Evolutionary conservation across 2,797 vertebrate genomes (phyloP).

Genomic region (Typhlichthys subterraneus): DNA sequence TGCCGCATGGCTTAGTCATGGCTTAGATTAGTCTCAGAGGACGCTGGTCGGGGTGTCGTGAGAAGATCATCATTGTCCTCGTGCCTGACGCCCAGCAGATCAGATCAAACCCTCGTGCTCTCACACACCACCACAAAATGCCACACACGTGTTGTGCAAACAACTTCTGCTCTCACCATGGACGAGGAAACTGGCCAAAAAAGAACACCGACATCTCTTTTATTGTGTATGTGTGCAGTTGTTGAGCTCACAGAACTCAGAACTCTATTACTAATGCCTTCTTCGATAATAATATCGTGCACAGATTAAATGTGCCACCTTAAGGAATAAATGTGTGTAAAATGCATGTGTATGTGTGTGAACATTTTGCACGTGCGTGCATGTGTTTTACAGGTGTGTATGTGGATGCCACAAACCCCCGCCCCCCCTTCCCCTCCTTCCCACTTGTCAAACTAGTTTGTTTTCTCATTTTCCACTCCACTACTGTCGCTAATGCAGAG

Average conservation of each 20-base stretch:
- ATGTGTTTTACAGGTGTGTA: constrained; percentile 20
- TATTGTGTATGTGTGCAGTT: constrained; percentile 12
- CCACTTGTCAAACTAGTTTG: constrained; percentile 61
- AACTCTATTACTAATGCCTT: no score
- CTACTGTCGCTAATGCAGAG: constrained; percentile 77
- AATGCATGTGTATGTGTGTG: constrained; percentile 4
- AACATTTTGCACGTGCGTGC: constrained; percentile 9
- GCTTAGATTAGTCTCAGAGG: constrained; percentile 58
- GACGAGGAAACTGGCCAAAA: no score
- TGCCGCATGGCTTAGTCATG: constrained; percentile 69
- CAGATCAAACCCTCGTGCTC: constrained; percentile 24
- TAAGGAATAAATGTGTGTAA: constrained; percentile 23
- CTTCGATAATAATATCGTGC: constrained; percentile 6
- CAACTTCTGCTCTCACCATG: no score
- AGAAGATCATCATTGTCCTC: constrained; percentile 50
- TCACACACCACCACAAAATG: constrained; percentile 29
- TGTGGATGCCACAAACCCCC: background rate
- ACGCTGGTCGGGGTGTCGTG: constrained; percentile 58
- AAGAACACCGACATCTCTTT: no score
- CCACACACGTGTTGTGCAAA: constrained; percentile 28
- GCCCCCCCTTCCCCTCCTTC: background rate
- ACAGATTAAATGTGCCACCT: constrained; percentile 7
- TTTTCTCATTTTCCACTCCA: constrained; percentile 83
- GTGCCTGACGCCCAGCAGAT: constrained; percentile 46
- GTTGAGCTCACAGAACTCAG: background rate